phyloP scores from a whole-genome alignment of 2,797 vertebrate species.

The Halcyon badia region DNA sequence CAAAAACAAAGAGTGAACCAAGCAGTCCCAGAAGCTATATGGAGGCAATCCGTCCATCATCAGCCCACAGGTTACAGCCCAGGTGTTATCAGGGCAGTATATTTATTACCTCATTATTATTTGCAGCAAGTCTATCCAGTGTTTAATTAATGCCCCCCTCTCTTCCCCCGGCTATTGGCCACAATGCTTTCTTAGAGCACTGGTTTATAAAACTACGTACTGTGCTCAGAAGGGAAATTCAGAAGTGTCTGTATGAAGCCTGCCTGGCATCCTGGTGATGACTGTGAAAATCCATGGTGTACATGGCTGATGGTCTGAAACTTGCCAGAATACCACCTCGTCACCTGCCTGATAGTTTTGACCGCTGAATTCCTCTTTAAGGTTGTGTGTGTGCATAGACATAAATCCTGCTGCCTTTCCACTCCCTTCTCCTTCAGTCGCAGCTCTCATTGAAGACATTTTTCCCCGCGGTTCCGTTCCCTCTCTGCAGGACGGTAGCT shows the following conservation, averaged over 20 bases:
- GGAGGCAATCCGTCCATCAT: background rate
- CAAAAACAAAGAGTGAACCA: slow-evolving; percentile 25
- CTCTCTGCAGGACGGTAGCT: background rate
- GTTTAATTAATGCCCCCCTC: slow-evolving; percentile 41
- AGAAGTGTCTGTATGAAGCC: slow-evolving; percentile 11
- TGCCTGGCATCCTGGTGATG: slow-evolving; percentile 3
- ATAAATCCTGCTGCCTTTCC: background rate
- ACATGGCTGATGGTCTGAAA: background rate
- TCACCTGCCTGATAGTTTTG: background rate
- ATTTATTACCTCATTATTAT: slow-evolving; percentile 66
- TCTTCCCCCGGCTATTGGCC: background rate
- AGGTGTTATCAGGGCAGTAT: slow-evolving; percentile 62
- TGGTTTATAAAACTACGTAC: slow-evolving; percentile 33
- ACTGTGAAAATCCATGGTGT: background rate
- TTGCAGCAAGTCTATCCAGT: slow-evolving; percentile 41
- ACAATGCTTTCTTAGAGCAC: slow-evolving; percentile 8
- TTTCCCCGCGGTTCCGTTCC: background rate
- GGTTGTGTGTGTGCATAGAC: background rate
- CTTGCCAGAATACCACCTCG: background rate
- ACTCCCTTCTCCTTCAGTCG: background rate
- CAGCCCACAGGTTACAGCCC: slow-evolving; percentile 12
- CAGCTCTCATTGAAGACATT: background rate
- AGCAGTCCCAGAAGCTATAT: slow-evolving; percentile 34
- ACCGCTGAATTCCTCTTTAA: background rate
- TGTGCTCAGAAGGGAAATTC: slow-evolving; percentile 34